Evolutionary conservation across 2,113 vertebrate species (phyloP).

Genomic region (Marcusenius ussheri): DNA sequence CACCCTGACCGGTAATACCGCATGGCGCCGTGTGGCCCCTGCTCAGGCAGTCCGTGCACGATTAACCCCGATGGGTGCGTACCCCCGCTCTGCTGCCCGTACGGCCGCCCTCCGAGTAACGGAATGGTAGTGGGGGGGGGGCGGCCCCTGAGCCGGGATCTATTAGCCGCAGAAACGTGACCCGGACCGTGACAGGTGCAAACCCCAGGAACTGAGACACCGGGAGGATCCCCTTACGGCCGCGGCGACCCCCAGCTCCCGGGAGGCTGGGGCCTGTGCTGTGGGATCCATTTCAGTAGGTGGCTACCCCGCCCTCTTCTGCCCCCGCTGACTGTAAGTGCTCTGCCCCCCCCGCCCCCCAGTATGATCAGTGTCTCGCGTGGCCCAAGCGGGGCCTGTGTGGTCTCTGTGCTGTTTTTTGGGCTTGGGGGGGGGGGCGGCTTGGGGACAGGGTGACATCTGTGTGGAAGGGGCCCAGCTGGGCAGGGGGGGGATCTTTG

Average conservation of each 20-base stretch:
- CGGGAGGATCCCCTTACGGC: slow-evolving; percentile 24
- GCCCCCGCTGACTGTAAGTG: background rate
- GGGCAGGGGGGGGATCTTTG: slow-evolving; percentile 30
- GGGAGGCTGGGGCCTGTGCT: background rate
- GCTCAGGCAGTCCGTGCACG: background rate
- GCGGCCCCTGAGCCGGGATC: background rate
- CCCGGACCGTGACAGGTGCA: slow-evolving; percentile 31
- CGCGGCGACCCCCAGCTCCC: background rate
- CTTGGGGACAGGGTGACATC: slow-evolving; percentile 20
- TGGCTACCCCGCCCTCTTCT: background rate
- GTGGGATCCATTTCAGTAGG: background rate
- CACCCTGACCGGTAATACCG: background rate
- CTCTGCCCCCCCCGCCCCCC: background rate
- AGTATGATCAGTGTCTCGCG: background rate
- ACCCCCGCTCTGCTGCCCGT: background rate
- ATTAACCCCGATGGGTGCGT: background rate
- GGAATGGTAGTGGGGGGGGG: background rate
- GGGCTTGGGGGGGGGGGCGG: background rate
- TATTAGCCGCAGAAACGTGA: slow-evolving; percentile 27
- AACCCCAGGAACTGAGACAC: background rate
- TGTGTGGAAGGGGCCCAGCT: slow-evolving; percentile 38
- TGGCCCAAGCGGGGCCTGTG: background rate
- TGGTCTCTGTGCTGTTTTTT: background rate
- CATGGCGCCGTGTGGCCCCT: background rate
- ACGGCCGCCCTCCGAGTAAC: background rate